Evolutionary conservation across 2,113 vertebrate genomes (phyloP), one percentile per base, ranked within the genome.

Genomic region (Siphamia tubifer): DNA sequence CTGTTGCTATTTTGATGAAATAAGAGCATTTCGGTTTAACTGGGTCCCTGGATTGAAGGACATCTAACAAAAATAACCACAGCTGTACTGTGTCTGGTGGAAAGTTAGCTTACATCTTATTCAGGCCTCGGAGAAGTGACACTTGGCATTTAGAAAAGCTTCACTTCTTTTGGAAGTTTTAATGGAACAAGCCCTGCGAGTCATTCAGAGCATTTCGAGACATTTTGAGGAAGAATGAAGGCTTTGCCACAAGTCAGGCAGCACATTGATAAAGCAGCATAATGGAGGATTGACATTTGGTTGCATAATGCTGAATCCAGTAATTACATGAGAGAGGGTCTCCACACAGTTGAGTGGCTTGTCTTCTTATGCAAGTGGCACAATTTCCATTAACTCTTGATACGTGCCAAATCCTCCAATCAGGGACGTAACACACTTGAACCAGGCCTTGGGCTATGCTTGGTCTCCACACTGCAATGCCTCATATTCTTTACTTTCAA

Each of bases 281-380:
- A 62, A 70, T 49, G 21, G 31, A 35, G 48, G 52, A 32, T 16
- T 84, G 75, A 66, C 68, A 71, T 74, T 54, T 47, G 24, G 69
- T 77, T 77, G 67, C 69, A 84, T 82, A 63, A 84, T 63, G 31
- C 45, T 68, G 27, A 34, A 68, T 62, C 64, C 77, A 75, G 42
- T 71, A 60, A 79, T 74, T 77, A 66, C 32, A 64, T 28, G 28
- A 38, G 25, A 30, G 23, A 8, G 8, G 38, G 27, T 12, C 43
- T 54, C 47, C 56, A 61, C 53, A 73, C 63, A 69, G 57, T 42
- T 68, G 60, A 73, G 44, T 64, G 64, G 32, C 42, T 58, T 65
- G 68, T 68, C 32, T 73, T 54, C 62, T 77, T 77, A 69, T 49
- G 39, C 66, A 80, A 77, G 74, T 73, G 55, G 63, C 32, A 76